These are phyloP conservation scores for Aptenodytes forsteri DNA, from an alignment of 2,113 vertebrate genomes.

Conservation along the genomic window DNA sequence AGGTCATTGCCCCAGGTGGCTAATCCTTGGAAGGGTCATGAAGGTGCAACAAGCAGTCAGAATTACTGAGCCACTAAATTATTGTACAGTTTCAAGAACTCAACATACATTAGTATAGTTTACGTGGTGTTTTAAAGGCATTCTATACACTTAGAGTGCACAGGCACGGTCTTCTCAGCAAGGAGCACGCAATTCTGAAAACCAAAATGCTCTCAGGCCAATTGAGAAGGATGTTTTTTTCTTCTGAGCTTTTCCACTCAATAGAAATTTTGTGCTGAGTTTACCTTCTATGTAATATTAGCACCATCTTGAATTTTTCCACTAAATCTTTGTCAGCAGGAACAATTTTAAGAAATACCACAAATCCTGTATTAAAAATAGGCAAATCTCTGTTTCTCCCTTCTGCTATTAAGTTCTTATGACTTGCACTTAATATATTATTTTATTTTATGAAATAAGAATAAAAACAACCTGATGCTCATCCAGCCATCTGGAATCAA, in stretches of 20 bases:
- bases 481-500: neutral
- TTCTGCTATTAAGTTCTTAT: neutral
- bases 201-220: neutral
- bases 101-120: neutral
- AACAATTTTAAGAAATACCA: neutral
- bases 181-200: neutral
- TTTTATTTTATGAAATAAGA: neutral
- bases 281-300: neutral
- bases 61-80: neutral
- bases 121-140: neutral
- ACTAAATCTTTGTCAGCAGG: neutral
- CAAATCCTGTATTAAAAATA: neutral
- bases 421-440: neutral
- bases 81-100: neutral
- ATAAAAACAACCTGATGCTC: neutral
- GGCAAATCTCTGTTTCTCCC: neutral
- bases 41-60: neutral
- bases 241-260: neutral
- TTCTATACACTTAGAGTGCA: neutral
- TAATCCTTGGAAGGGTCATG: neutral
- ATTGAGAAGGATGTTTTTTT: neutral
- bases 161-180: neutral
- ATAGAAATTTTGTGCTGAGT: neutral
- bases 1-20: neutral
- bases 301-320: neutral